Conservation (phyloP, 30 jellyfish, hydroid and myxozoan species). For the Hydractinia symbiolongicarpus region DNA sequence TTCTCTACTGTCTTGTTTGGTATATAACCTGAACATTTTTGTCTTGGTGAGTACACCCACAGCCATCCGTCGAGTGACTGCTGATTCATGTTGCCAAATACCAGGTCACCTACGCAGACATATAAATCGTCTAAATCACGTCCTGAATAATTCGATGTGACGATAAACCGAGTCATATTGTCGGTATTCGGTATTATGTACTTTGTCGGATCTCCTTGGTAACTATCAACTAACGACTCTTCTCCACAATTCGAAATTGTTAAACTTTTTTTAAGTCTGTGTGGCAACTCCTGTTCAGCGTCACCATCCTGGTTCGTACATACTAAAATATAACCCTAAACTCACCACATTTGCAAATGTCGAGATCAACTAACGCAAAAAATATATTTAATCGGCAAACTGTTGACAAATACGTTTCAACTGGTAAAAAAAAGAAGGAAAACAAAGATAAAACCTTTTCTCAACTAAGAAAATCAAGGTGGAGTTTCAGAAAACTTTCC, state of each 20-base stretch:
- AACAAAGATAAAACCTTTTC: no score
- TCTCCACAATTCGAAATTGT: neutral
- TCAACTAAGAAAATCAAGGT: no score
- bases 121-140: conserved; percentile 36
- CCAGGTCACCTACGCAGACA: conserved; percentile 61
- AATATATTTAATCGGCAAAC: no score
- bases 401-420: no score
- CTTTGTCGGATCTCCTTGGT: conserved; percentile 9
- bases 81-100: conserved; percentile 37
- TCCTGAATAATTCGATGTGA: conserved; percentile 44
- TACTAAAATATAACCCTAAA: no score
- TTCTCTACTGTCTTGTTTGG: conserved; percentile 21
- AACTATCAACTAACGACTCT: neutral
- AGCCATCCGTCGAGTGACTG: conserved; percentile 50
- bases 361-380: no score
- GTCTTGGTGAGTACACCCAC: conserved; percentile 72
- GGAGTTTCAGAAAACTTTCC: no score
- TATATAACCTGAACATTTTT: conserved; percentile 49
- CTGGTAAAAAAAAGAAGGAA: no score
- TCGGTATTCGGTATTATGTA: neutral
- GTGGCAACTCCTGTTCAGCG: neutral
- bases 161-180: conserved; percentile 34
- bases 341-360: no score
- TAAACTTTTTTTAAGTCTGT: neutral
- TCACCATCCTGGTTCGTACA: no score